phyloP scores from a whole-genome alignment of 2,113 vertebrate genomes.

The Capreolus pygargus region DNA sequence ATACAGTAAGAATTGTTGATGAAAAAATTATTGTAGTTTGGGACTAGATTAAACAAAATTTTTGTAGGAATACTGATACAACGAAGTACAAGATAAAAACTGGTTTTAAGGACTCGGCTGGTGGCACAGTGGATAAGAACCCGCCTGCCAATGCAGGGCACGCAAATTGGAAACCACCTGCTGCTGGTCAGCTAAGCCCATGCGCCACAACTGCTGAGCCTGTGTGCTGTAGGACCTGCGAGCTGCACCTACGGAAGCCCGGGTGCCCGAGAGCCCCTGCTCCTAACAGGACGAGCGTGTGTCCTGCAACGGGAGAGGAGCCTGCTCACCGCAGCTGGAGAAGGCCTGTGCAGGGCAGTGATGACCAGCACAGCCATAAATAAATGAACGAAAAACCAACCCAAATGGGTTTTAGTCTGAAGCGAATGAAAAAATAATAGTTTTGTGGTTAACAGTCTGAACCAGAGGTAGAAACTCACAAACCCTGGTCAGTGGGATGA shows the following conservation, averaged over 20 bases:
- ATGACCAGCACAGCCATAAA: not conserved
- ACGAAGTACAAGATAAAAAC: not conserved
- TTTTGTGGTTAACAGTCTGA: not conserved
- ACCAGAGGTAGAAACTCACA: not conserved
- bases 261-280: not conserved
- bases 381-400: accelerated
- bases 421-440: not conserved
- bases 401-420: not conserved
- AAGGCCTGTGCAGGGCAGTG: not conserved
- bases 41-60: not conserved
- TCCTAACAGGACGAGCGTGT: not conserved
- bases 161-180: not conserved
- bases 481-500: not conserved
- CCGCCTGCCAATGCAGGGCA: not conserved
- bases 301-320: accelerated
- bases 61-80: not conserved
- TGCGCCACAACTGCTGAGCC: not conserved
- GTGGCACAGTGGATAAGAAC: not conserved
- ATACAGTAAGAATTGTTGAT: not conserved
- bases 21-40: not conserved
- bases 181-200: not conserved
- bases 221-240: not conserved
- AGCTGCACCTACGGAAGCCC: not conserved
- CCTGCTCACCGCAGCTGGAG: not conserved
- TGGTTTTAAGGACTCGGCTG: not conserved